Conservation (phyloP, 2,113 vertebrate genomes). For the Pedionomus torquatus region DNA sequence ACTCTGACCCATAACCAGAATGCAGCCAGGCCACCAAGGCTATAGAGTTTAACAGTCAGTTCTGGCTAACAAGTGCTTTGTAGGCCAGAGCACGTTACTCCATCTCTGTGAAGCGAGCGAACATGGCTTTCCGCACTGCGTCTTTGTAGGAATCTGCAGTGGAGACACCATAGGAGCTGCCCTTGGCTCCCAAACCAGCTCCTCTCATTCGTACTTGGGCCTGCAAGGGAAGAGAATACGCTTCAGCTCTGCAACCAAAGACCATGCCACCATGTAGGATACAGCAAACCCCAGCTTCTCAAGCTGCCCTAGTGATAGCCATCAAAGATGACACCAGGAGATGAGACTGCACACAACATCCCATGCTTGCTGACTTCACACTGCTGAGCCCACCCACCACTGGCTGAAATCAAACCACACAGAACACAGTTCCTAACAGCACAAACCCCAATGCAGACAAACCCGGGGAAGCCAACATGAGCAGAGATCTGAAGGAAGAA, state of each 20-base stretch:
- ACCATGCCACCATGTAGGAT: rapidly evolving
- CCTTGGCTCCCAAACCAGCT: slow-evolving; percentile 94
- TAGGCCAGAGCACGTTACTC: slow-evolving; percentile 73
- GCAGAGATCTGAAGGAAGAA: neutral
- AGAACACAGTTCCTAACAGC: neutral
- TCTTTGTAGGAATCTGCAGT: slow-evolving; percentile 97
- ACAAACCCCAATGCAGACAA: neutral
- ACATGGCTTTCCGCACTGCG: slow-evolving; percentile 98
- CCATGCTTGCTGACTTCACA: rapidly evolving
- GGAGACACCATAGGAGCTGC: slow-evolving; percentile 91
- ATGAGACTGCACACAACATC: rapidly evolving
- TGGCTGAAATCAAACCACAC: rapidly evolving
- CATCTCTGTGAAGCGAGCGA: slow-evolving; percentile 96
- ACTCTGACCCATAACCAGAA: slow-evolving; percentile 54
- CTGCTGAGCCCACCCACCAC: rapidly evolving
- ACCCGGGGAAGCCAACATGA: neutral
- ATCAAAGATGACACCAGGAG: neutral
- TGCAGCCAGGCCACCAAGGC: slow-evolving; percentile 55
- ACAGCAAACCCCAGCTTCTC: neutral
- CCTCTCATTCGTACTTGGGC: slow-evolving; percentile 93
- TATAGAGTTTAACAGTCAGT: slow-evolving; percentile 53
- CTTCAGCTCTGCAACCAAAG: neutral
- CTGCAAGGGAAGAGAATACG: slow-evolving; percentile 63
- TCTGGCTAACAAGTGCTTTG: neutral
- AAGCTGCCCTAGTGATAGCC: neutral